phyloP scores from a whole-genome alignment of 2,888 invertebrate genomes.

The Julus scanicus region DNA sequence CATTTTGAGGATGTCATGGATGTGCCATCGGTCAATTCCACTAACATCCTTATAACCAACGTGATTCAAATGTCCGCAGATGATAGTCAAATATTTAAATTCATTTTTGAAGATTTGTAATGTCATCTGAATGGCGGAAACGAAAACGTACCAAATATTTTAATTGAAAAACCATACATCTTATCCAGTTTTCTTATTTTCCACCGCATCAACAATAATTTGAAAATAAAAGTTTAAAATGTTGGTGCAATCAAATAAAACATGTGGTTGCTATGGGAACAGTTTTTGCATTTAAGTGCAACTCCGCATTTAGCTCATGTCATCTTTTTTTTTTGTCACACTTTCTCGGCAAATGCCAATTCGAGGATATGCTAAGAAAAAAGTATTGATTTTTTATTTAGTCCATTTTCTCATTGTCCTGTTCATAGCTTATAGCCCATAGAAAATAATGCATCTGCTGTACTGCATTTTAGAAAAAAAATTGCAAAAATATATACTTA shows the following conservation, averaged over 20 bases:
- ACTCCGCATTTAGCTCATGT: background rate
- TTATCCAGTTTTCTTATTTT: background rate
- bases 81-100: too few relatives aligned
- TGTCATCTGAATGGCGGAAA: too few relatives aligned
- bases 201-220: background rate
- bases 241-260: background rate
- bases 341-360: slow-evolving; percentile 2
- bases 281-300: slow-evolving; percentile 5
- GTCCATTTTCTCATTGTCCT: background rate
- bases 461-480: background rate
- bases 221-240: background rate
- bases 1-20: too few relatives aligned
- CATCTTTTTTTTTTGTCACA: slow-evolving; percentile 31
- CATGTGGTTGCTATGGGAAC: background rate
- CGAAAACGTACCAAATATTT: too few relatives aligned
- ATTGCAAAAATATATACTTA: too few relatives aligned
- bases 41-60: too few relatives aligned
- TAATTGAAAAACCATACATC: background rate
- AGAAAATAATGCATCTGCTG: background rate
- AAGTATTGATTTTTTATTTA: slow-evolving; percentile 25
- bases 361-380: background rate
- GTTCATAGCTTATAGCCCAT: background rate
- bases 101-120: too few relatives aligned
- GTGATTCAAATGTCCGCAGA: too few relatives aligned
- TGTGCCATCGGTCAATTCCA: too few relatives aligned